Evolutionary conservation across 2,113 vertebrate species (phyloP).

Genomic region (Brienomyrus brachyistius): DNA sequence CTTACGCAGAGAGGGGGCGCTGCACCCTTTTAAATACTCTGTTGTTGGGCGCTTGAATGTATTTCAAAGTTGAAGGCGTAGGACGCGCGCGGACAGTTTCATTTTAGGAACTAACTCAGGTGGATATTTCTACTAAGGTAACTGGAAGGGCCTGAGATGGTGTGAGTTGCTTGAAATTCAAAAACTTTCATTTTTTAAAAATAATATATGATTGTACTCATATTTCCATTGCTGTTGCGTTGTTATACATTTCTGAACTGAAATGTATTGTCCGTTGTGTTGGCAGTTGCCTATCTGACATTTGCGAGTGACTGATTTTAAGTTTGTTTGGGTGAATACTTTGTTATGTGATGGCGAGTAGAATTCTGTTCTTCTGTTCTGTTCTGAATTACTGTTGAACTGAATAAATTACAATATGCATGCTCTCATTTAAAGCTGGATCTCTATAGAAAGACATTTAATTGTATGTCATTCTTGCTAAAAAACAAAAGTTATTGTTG

Average conservation of each 20-base stretch:
- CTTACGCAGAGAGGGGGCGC: constrained; percentile 39
- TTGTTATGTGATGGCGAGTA: background rate
- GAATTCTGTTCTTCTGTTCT: background rate
- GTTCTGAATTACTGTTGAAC: background rate
- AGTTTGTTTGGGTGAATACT: background rate
- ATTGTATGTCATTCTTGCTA: background rate
- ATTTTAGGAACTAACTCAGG: constrained; percentile 28
- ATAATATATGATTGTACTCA: background rate
- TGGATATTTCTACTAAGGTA: constrained; percentile 20
- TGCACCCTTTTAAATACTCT: constrained; percentile 35
- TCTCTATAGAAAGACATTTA: background rate
- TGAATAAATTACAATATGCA: background rate
- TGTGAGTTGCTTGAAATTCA: background rate
- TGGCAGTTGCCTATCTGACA: background rate
- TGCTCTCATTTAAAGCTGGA: background rate
- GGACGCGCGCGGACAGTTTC: constrained; percentile 20
- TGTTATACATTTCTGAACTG: background rate
- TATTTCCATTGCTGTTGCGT: background rate
- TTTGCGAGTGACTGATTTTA: background rate
- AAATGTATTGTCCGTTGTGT: background rate
- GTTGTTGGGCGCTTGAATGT: constrained; percentile 13
- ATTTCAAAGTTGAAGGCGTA: constrained; percentile 19
- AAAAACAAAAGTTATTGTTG: background rate
- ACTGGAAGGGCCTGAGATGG: background rate
- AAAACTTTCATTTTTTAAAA: background rate